These are phyloP conservation scores for Synchiropus splendidus DNA, from an alignment of 2,113 vertebrate species.

Conservation along the genomic window DNA sequence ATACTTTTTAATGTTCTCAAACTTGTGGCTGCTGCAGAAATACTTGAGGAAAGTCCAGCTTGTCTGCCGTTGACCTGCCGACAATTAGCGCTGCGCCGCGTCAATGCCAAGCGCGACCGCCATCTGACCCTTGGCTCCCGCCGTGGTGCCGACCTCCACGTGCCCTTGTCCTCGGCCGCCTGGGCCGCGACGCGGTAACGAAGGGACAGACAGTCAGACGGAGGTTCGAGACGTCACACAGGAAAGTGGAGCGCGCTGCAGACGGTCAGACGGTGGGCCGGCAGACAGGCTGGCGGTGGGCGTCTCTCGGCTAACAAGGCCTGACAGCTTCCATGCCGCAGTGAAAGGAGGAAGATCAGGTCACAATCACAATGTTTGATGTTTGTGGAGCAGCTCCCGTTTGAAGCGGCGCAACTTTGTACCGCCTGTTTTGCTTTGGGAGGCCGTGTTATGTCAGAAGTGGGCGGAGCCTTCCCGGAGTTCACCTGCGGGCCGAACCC, in stretches of 20 bases:
- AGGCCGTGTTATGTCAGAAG: conserved; percentile 48
- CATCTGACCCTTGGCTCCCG: neutral
- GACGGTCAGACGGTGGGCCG: too few species aligned
- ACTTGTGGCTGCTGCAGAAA: too few species aligned
- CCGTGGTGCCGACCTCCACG: conserved; percentile 7
- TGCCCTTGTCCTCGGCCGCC: too few species aligned
- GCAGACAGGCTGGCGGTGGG: conserved; percentile 50
- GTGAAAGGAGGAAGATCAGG: conserved; percentile 38
- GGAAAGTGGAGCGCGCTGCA: conserved; percentile 26
- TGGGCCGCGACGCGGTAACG: too few species aligned
- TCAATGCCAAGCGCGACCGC: neutral
- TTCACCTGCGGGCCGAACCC: too few species aligned
- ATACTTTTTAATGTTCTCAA: too few species aligned
- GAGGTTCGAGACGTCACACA: conserved; percentile 14
- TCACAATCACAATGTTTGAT: conserved; percentile 33
- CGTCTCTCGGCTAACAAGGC: conserved; percentile 46
- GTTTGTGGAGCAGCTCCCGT: conserved; percentile 18
- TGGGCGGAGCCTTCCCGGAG: too few species aligned
- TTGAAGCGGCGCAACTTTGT: conserved; percentile 21
- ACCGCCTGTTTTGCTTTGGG: conserved; percentile 26
- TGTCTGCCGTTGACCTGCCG: neutral
- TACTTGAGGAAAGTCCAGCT: too few species aligned
- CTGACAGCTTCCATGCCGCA: conserved; percentile 50
- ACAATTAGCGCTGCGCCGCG: too few species aligned
- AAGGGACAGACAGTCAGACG: conserved; percentile 20